phyloP scores from a whole-genome alignment of 2,113 vertebrate species.

The Trochalopteron elliotii region DNA sequence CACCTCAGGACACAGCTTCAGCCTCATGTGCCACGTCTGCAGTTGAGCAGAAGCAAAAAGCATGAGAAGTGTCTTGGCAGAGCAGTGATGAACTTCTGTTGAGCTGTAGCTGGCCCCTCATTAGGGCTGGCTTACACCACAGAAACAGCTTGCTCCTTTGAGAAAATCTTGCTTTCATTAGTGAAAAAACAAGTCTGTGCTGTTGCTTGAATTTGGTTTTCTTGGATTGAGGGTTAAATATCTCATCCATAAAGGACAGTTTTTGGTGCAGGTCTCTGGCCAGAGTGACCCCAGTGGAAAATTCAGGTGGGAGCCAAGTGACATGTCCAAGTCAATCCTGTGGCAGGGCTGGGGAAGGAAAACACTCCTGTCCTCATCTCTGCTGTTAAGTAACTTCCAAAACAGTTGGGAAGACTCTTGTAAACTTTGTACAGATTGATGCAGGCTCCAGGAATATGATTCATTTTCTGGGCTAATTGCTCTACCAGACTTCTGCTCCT shows the following conservation, averaged over 20 bases:
- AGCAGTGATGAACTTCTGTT: neutral
- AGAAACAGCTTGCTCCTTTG: neutral
- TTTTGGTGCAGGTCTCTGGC: neutral
- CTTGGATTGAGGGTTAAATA: neutral
- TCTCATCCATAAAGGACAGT: rapidly evolving
- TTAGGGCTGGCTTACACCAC: neutral
- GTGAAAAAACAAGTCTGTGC: neutral
- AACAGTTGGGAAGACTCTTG: neutral
- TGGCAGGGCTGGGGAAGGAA: neutral
- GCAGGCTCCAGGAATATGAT: slow-evolving; percentile 8
- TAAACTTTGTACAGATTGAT: neutral
- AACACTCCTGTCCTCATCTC: neutral
- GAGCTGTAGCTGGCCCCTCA: neutral
- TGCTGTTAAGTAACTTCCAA: neutral
- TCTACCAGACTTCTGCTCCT: neutral
- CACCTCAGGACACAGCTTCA: neutral
- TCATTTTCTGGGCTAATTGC: slow-evolving; percentile 2
- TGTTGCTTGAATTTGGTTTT: neutral
- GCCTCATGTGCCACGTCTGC: neutral
- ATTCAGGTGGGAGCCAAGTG: neutral
- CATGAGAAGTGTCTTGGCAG: neutral
- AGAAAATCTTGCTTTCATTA: slow-evolving; percentile 3
- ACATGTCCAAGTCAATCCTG: neutral
- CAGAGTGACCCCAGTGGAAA: neutral
- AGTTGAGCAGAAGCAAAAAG: neutral